These are phyloP conservation scores for Conus ventricosus DNA, from an alignment of 1,140 invertebrate genomes.

Conservation along the genomic window DNA sequence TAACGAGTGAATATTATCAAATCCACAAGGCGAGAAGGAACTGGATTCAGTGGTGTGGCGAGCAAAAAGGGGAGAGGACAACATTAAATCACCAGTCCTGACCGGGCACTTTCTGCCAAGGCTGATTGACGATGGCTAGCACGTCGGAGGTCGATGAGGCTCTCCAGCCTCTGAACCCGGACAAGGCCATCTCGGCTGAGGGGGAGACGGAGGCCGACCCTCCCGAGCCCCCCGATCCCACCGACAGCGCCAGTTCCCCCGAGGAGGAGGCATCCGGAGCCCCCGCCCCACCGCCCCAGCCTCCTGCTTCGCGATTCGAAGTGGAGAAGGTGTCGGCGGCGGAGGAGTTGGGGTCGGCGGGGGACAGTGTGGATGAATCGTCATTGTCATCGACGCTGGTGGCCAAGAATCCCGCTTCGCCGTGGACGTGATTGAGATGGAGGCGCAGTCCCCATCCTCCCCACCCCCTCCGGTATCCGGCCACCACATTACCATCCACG, in stretches of 20 bases:
- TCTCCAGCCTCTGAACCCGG: slow-evolving; percentile 24
- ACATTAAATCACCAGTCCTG: too few species aligned
- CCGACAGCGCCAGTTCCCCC: background rate
- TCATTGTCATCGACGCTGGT: background rate
- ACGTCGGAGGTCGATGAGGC: slow-evolving; percentile 5
- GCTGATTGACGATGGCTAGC: background rate
- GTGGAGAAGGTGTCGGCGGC: slow-evolving; percentile 12
- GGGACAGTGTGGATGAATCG: background rate
- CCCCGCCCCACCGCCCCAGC: background rate
- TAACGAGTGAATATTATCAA: too few species aligned
- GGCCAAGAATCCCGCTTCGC: background rate
- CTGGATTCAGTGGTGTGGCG: too few species aligned
- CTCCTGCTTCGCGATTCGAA: background rate
- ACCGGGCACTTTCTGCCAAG: background rate
- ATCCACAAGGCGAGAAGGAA: too few species aligned
- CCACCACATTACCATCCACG: slow-evolving; percentile 24
- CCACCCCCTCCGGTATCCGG: background rate
- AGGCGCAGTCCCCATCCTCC: background rate
- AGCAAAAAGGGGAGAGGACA: too few species aligned
- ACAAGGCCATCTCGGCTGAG: background rate
- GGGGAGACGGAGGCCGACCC: background rate
- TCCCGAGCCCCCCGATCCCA: too few species aligned
- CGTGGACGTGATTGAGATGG: slow-evolving; percentile 27
- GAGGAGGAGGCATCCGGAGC: background rate
- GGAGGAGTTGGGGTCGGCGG: background rate